Evolutionary conservation across 92 coral and sea anemone species (phyloP), one percentile per base, ranked within the genome.

Genomic region (Porites lobata): DNA sequence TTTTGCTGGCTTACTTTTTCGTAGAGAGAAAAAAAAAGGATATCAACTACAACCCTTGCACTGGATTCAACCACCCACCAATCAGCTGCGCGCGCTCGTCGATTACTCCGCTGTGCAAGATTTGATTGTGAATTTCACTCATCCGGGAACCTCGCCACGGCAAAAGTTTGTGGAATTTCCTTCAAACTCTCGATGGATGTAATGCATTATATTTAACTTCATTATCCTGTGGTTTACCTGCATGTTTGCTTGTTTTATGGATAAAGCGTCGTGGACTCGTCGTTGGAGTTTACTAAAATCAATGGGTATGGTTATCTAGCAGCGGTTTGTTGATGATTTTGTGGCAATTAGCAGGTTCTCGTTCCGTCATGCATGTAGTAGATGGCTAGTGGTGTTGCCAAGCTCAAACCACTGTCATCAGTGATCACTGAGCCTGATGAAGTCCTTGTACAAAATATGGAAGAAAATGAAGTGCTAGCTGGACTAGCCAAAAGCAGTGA

Each of bases 361-460:
- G 93, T 86, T 91, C 91, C 88, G 92, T 81, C 86, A 91, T 91
- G 94, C 86, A 75, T 82, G 38, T 47, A 58, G 86, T 91, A 81
- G 79, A 93, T 93, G 98, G 96, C 96, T 86, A 90, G 96, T 85
- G 92, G 98, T 97, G 98, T 97, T 95, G 98, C 98, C 94, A 98
- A 96, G 99, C 96, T 90, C 85, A 93, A 93, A 92, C 91, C 94
- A 87, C 92, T 92, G 90, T 87, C 94, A 88, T 92, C 97, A 90
- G 87, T 98, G 98, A 98, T 91, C 96, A 89, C 94, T 80, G 96
- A 95, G 93, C 98, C 96, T 84, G 95, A 98, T 96, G 99, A 98
- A 87, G 96, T 93, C 88, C 86, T 68, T 70, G 86, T 79, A 87
- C 96, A 92, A 92, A 88, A 88, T 78, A 92, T 98, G 98, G 98